These are phyloP conservation scores for Miichthys miiuy DNA, from an alignment of 2,797 vertebrate species.

Conservation along the genomic window DNA sequence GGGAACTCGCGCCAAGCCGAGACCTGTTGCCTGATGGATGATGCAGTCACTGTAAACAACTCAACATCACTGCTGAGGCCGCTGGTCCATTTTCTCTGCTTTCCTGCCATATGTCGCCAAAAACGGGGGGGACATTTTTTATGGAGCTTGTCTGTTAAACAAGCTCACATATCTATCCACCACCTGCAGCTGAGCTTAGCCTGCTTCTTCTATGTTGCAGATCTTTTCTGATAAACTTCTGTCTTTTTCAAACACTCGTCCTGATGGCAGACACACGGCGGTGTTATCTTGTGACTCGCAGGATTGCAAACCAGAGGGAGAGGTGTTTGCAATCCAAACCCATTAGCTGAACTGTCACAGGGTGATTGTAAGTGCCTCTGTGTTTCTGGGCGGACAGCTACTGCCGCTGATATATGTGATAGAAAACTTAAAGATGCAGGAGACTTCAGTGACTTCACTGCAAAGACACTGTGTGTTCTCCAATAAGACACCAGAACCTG, in stretches of 20 bases:
- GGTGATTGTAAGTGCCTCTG: neutral
- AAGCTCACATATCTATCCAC: neutral
- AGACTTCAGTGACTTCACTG: neutral
- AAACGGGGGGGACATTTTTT: neutral
- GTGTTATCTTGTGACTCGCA: constrained; percentile 12
- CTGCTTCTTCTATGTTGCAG: neutral
- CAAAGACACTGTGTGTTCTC: neutral
- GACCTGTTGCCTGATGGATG: constrained; percentile 62
- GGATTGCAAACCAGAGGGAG: constrained; percentile 6
- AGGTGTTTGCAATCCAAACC: constrained; percentile 7
- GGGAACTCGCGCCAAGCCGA: constrained; percentile 44
- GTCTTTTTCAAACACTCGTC: constrained; percentile 2
- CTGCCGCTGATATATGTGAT: neutral
- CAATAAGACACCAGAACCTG: neutral
- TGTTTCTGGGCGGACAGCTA: constrained; percentile 8
- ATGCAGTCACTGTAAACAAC: constrained; percentile 44
- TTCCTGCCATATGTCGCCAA: constrained; percentile 6
- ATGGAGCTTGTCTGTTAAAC: neutral
- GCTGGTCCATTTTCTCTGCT: neutral
- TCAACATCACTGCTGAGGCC: constrained; percentile 13
- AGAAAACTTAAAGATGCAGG: neutral
- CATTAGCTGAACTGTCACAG: constrained; percentile 20
- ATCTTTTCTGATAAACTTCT: neutral
- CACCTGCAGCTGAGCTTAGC: constrained; percentile 26
- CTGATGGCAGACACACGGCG: constrained; percentile 14